Evolutionary conservation across 1,140 invertebrate species (phyloP), one percentile per base, ranked within the genome.

Genomic region (Aleiodes sp.): DNA sequence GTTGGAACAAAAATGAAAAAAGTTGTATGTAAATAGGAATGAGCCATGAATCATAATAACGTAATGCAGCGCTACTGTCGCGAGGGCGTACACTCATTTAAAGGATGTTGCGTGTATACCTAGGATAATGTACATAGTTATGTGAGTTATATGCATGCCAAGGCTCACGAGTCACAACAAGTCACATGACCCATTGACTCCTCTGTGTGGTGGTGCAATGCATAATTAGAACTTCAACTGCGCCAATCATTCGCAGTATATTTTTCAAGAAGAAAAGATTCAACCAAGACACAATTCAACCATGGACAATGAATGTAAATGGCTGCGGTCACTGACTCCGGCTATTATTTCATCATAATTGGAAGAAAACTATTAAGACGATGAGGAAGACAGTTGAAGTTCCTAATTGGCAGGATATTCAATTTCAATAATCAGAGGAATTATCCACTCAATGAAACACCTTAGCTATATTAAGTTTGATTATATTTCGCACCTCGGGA

Each of bases 111-210:
- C 56, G 14, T 59, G 56, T 31, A 26, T 31, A 2, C 12, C 7
- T 8, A 16, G 29, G 28, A 59, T 59, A 59, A 59, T 39, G 46
- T 29, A 60, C 56, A 60, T 41, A 43, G 33, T 35, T 37, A 52
- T 63, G 21, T 4, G 57, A 21, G 59, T 61, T 14, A 41, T 74
- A 74, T 74, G 71, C 73, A 71, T 76, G 75, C 71, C 73, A 76
- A 76, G 75, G 70, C 72, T 75, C 73, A 67, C 71, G 43, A 72
- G 73, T 52, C 65, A 70, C 29, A 19, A 19, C 6, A 62, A 43
- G 62, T 64, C 70, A 71, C 60, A 46, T 71, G 65, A 71, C 63
- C 46, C 37, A 62, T 67, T 52, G 43, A 56, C 61, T 26, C 57
- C 56, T 52, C 52, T 19, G 28, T 43, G 35, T 43, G n/a, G 1